Evolutionary conservation across 2,113 vertebrate genomes (phyloP).

Genomic region (Centrocercus urophasianus): DNA sequence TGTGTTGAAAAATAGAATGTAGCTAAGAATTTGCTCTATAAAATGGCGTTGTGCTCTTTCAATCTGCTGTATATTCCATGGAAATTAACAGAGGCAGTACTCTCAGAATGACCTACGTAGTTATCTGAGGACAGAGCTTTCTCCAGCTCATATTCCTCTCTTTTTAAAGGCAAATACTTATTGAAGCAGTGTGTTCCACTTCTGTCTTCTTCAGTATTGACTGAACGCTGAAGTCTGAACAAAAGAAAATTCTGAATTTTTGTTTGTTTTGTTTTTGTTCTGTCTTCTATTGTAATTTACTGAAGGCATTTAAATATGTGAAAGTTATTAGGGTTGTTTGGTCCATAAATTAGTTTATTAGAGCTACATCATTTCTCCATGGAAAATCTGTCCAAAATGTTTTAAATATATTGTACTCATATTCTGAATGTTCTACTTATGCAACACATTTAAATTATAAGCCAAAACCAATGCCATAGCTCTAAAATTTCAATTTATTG

Average conservation of each 20-base stretch:
- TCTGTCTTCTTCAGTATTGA: neutral
- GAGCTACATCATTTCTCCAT: neutral
- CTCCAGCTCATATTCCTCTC: neutral
- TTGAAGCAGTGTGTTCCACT: neutral
- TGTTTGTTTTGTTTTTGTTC: neutral
- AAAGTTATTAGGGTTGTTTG: neutral
- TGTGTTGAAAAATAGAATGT: neutral
- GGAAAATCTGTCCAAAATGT: neutral
- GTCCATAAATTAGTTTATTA: neutral
- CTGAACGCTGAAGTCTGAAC: neutral
- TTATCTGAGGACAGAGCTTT: neutral
- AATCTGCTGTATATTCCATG: neutral
- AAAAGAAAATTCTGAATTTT: neutral
- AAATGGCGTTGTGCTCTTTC: neutral
- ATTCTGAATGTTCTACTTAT: neutral
- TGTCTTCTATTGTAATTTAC: neutral
- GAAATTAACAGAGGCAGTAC: neutral
- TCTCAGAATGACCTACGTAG: neutral
- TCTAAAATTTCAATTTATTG: neutral
- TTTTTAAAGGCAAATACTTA: neutral
- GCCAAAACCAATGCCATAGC: neutral
- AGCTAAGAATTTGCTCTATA: neutral
- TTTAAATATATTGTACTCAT: neutral
- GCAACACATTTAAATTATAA: neutral
- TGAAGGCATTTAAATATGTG: neutral